Percentiles rank a stretch among this genome's conserved stretches.
phyloP scores from a whole-genome alignment of 2,113 vertebrate species.

The Tyto alba region DNA sequence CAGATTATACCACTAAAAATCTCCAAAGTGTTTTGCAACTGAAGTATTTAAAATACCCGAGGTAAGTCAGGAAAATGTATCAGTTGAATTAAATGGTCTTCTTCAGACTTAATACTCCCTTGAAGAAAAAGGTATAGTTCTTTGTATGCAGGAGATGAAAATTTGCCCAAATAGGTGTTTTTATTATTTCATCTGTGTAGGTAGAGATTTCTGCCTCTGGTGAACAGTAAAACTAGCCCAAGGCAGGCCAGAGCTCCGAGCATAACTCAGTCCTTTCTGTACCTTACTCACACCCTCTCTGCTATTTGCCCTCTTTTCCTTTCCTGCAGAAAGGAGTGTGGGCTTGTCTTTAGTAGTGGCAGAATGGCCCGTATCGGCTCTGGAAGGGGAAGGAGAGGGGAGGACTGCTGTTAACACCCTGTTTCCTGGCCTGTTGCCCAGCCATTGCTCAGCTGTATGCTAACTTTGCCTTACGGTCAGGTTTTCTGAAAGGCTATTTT shows the following conservation, averaged over 20 bases:
- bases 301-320: neutral
- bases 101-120: neutral
- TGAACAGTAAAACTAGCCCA: neutral
- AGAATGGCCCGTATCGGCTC: neutral
- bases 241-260: neutral
- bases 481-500: neutral
- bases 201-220: neutral
- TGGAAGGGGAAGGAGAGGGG: neutral
- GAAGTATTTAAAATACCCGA: neutral
- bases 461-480: neutral
- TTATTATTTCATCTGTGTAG: neutral
- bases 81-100: neutral
- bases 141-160: neutral
- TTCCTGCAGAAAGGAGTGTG: neutral
- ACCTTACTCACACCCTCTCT: neutral
- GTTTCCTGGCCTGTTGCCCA: neutral
- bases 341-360: neutral
- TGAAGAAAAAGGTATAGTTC: neutral
- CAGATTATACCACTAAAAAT: neutral
- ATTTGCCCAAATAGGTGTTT: neutral
- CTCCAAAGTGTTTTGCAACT: neutral
- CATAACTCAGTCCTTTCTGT: accelerated
- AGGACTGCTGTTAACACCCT: neutral
- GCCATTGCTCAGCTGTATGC: neutral
- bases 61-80: neutral